phyloP scores from a whole-genome alignment of 2,888 invertebrate species.

The Eupithecia pulchellata region DNA sequence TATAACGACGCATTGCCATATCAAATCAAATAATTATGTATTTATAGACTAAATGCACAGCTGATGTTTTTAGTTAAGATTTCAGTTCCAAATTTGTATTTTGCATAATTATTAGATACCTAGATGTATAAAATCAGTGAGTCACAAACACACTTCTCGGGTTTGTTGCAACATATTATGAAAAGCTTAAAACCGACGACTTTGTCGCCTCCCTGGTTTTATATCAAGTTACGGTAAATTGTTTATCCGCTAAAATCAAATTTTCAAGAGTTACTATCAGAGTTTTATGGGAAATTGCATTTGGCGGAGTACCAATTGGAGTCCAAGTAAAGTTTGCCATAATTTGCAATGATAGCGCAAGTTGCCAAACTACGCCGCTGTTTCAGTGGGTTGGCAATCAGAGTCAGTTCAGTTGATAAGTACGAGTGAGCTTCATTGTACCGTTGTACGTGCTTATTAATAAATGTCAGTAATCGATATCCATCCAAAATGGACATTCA shows the following conservation, averaged over 20 bases:
- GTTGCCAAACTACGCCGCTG: constrained; percentile 40
- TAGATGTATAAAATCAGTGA: constrained; percentile 44
- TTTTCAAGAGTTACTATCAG: background rate
- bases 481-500: constrained; percentile 64
- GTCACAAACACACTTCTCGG: background rate
- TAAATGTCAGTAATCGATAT: constrained; percentile 60
- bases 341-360: constrained; percentile 37
- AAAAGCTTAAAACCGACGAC: constrained; percentile 4
- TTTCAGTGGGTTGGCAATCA: constrained; percentile 24
- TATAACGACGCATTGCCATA: constrained; percentile 80
- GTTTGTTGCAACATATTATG: constrained; percentile 32
- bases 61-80: constrained; percentile 55
- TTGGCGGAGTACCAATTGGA: constrained; percentile 2
- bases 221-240: background rate
- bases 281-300: background rate
- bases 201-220: constrained; percentile 21
- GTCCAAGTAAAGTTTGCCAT: constrained; percentile 43
- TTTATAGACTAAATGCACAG: constrained; percentile 61
- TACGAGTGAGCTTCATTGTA: constrained; percentile 74
- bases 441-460: constrained; percentile 71
- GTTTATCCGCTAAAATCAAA: constrained; percentile 2
- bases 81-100: constrained; percentile 60
- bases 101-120: constrained; percentile 61
- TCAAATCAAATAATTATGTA: constrained; percentile 78
- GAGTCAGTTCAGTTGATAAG: constrained; percentile 31